Base-by-base conservation (phyloP, 1,140 invertebrate species). In the Eupristina koningsbergeri region DNA sequence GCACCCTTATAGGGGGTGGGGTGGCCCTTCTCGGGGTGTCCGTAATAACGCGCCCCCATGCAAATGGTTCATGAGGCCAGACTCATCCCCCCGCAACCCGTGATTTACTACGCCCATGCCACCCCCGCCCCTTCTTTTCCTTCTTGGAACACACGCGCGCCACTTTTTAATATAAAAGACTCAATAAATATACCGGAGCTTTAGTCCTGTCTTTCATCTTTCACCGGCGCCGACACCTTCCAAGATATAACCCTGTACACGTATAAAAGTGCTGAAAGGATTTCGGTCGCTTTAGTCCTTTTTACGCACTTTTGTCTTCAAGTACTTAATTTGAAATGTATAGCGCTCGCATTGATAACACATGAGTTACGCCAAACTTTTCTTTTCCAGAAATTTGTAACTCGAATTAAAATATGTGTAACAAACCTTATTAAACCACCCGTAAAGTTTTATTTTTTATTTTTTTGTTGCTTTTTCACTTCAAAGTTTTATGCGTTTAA, bases 161-260 rank as follows among this genome's bases (percentile, higher is more conserved):
- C 81, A 69, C 84, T 88, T 88, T 85, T 88, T 87, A 87, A 89
- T 88, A 88, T 87, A 85, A 88, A 87, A 86, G 87, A 87, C 86
- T 87, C 85, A 75, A 88, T 89, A 89, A 89, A 89, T 88, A 89
- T 86, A 85, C 67, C 26, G 77, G 75, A 63, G 64, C 50, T 50
- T 77, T 69, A 47, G 73, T 29, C 77, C 78, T 76, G 73, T 41
- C 83, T 81, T 81, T 80, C 58, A 1, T 41, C 76, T 63, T 76
- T 75, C 41, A 26, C 50, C 41, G 29, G 26, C 74, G 17, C 80
- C 26, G n/a, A n/a, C n/a, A n/a, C n/a, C n/a, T n/a, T n/a, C n/a
- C n/a, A n/a, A n/a, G n/a, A n/a, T n/a, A n/a, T n/a, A n/a, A 71
- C 74, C 8, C 29, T 53, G 29, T 26, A 11, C 29, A 39, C 22